These are phyloP conservation scores for Myotis pilosus DNA, from an alignment of 2,797 vertebrate genomes.

Conservation along the genomic window DNA sequence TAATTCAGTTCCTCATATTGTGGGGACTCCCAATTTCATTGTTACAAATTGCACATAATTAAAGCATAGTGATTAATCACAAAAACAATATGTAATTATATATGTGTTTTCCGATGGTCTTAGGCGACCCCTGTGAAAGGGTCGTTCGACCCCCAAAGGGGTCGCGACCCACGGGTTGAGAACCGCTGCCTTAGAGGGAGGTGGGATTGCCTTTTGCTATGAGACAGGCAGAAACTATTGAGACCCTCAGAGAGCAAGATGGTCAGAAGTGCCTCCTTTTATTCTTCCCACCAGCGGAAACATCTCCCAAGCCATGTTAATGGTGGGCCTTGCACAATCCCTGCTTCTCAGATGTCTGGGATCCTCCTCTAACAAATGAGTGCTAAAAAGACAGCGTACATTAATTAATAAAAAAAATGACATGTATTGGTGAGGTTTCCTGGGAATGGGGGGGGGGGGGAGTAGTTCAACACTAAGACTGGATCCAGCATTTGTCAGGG, in stretches of 20 bases:
- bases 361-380: neutral
- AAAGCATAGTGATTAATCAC: too few species aligned
- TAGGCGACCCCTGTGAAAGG: too few species aligned
- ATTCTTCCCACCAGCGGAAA: neutral
- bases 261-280: neutral
- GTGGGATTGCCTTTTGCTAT: neutral
- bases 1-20: too few species aligned
- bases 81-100: too few species aligned
- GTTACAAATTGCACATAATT: too few species aligned
- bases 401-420: neutral
- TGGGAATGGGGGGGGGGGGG: neutral
- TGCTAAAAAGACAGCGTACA: neutral
- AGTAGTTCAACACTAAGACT: neutral
- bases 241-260: neutral
- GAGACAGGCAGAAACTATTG: neutral
- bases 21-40: too few species aligned
- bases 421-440: neutral
- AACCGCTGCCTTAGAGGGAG: neutral
- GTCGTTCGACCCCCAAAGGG: too few species aligned
- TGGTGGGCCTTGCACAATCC: neutral
- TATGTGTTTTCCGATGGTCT: too few species aligned
- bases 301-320: neutral
- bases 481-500: neutral
- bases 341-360: neutral
- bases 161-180: too few species aligned